These are phyloP conservation scores for Penaeus vannamei DNA, from an alignment of 1,140 invertebrate genomes.

Conservation along the genomic window DNA sequence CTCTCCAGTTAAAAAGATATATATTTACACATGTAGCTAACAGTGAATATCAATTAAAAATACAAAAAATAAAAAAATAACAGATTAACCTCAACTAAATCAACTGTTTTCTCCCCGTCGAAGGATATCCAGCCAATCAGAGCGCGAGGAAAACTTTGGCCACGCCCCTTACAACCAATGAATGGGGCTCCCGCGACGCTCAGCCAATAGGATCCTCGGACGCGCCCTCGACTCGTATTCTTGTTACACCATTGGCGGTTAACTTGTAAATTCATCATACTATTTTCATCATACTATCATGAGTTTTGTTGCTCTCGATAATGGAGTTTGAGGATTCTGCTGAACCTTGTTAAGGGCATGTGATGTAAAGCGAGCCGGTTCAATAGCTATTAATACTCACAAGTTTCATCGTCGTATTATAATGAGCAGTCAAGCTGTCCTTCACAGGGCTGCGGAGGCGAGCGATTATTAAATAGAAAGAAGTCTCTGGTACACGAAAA, in stretches of 20 bases:
- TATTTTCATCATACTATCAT: constrained; percentile 40
- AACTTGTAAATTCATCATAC: constrained; percentile 44
- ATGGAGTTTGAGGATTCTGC: background rate
- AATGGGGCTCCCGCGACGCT: background rate
- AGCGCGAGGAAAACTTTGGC: background rate
- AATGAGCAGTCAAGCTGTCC: no score
- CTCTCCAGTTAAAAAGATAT: no score
- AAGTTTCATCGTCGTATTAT: no score
- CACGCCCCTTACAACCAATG: constrained; percentile 16
- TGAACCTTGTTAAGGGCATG: background rate
- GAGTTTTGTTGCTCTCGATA: background rate
- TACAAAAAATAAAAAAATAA: background rate
- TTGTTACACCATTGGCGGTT: constrained; percentile 58
- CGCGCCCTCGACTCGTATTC: constrained; percentile 16
- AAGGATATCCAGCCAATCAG: background rate
- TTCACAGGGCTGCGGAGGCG: no score
- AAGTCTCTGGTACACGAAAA: no score
- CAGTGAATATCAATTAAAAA: background rate
- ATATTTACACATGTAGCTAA: background rate
- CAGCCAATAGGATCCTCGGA: constrained; percentile 14
- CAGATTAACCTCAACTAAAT: no score
- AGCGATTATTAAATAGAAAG: no score
- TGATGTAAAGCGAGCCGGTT: background rate
- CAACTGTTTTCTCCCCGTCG: background rate
- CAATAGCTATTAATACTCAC: no score